A percentile compares a stretch with the other conserved stretches of the same genome.
These are phyloP conservation scores for Luperina testacea DNA, from an alignment of 2,888 invertebrate species.

Conservation along the genomic window DNA sequence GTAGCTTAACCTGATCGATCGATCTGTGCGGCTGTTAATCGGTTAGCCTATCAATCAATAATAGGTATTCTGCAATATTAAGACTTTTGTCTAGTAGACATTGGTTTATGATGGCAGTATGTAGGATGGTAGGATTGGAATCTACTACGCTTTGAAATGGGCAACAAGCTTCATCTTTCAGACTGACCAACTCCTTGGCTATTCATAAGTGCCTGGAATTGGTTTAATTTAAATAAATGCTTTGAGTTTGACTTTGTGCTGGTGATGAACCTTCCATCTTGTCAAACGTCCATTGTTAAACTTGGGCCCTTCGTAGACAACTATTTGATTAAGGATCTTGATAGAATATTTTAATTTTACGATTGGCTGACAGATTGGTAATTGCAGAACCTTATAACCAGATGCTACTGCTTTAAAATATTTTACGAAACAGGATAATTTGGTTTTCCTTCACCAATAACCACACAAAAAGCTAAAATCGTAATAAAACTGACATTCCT, in stretches of 20 bases:
- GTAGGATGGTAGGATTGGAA: background rate
- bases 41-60: background rate
- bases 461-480: constrained; percentile 30
- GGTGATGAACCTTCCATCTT: background rate
- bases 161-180: background rate
- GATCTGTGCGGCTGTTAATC: background rate
- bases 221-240: background rate
- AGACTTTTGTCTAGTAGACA: background rate
- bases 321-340: background rate
- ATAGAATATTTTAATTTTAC: background rate
- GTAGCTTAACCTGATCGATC: background rate
- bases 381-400: background rate
- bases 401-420: background rate
- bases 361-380: background rate
- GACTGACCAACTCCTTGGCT: background rate
- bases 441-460: constrained; percentile 5
- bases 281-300: background rate
- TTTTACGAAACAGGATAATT: background rate
- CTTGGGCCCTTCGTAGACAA: background rate
- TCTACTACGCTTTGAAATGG: background rate
- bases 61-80: background rate
- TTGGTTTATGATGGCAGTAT: background rate
- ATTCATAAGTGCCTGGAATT: background rate
- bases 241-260: background rate
- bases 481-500: constrained; percentile 47